Conservation (phyloP, 2,797 vertebrate species). For the Rhadinocentrus ornatus region DNA sequence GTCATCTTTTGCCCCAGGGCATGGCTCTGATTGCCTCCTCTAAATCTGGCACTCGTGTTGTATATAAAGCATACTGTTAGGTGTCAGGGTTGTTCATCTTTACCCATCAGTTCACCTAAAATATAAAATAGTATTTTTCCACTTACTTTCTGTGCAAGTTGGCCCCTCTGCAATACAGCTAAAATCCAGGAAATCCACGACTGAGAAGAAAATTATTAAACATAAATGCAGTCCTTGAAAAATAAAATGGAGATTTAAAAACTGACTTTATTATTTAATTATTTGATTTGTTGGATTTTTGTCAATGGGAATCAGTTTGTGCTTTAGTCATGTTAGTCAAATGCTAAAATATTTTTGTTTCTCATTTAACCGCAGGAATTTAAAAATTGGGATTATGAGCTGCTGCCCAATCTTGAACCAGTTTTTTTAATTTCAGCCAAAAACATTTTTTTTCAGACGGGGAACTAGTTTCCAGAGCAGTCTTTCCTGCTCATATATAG, state of each 20-base stretch:
- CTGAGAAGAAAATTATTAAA: not conserved
- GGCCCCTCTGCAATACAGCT: not conserved
- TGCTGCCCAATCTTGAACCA: not conserved
- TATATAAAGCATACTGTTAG: conserved; percentile 7
- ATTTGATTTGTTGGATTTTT: not conserved
- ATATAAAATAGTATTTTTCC: not conserved
- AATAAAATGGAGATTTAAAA: not conserved
- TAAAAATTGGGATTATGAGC: not conserved
- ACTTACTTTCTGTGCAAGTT: not conserved
- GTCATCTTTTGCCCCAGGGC: conserved; percentile 47
- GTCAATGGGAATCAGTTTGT: no score
- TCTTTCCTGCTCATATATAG: no score
- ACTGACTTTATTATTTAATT: not conserved
- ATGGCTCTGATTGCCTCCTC: conserved; percentile 26
- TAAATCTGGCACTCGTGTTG: not conserved
- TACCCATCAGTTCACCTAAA: conserved; percentile 10
- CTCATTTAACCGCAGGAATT: not conserved
- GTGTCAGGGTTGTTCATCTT: conserved; percentile 14
- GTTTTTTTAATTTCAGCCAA: no score
- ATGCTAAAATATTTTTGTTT: no score
- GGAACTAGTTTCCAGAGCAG: not conserved
- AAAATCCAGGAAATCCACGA: not conserved
- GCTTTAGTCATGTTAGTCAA: no score
- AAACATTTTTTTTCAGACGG: no score
- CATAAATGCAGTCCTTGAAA: not conserved